phyloP scores from a whole-genome alignment of 2,113 vertebrate species.

The Cyrtonyx montezumae region DNA sequence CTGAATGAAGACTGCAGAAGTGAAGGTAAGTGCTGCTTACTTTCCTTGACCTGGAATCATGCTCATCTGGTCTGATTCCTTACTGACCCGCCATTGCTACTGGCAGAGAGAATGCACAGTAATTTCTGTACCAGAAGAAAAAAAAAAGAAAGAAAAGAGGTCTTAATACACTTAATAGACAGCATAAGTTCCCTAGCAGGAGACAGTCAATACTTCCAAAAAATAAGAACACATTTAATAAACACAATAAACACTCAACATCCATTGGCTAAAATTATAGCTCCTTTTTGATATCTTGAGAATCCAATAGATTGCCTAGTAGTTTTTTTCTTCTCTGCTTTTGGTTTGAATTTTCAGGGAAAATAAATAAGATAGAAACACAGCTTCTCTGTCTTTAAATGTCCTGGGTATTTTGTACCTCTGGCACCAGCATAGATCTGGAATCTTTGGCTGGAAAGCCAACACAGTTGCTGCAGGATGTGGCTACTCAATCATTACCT shows the following conservation, averaged over 20 bases:
- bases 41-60: neutral
- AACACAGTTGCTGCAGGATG: neutral
- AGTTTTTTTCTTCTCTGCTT: neutral
- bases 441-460: neutral
- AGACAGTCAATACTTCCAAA: neutral
- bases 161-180: neutral
- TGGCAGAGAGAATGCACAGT: fast-evolving
- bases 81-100: neutral
- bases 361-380: neutral
- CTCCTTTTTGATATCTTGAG: neutral
- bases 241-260: neutral
- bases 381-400: neutral
- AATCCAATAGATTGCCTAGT: neutral
- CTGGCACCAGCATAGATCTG: neutral
- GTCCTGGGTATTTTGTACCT: neutral
- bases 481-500: neutral
- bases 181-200: neutral
- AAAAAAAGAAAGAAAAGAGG: neutral
- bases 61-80: neutral
- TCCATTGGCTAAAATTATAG: neutral
- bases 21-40: neutral
- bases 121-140: neutral
- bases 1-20: neutral
- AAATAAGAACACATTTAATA: neutral
- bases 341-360: neutral